phyloP scores from a whole-genome alignment of 2,797 vertebrate species.

The Danionella dracula region DNA sequence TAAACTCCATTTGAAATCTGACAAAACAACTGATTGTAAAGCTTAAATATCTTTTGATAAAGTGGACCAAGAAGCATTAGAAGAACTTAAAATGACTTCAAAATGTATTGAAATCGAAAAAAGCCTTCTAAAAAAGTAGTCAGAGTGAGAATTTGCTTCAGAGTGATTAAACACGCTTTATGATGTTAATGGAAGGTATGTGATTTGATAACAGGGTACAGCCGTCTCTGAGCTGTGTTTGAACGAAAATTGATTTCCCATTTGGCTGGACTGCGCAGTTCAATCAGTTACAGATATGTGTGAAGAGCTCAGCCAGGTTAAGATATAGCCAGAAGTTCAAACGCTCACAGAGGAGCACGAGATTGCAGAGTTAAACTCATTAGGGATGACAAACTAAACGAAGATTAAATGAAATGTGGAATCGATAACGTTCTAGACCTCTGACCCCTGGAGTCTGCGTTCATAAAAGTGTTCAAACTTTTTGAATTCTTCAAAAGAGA shows the following conservation, averaged over 20 bases:
- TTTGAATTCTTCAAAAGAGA: conserved; percentile 1
- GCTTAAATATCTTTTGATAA: no score
- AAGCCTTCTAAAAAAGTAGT: no score
- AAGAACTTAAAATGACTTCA: no score
- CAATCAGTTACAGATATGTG: conserved; percentile 53
- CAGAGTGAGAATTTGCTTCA: no score
- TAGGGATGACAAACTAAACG: conserved; percentile 40
- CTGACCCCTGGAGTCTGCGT: conserved; percentile 26
- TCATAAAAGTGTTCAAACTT: conserved; percentile 8
- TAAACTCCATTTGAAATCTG: no score
- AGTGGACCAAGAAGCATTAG: no score
- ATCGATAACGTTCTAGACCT: conserved; percentile 40
- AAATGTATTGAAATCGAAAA: no score
- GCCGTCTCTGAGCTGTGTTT: conserved; percentile 31
- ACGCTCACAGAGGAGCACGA: conserved; percentile 34
- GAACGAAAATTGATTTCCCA: conserved; percentile 52
- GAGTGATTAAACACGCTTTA: conserved; percentile 39
- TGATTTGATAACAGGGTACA: conserved; percentile 37
- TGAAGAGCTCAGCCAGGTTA: conserved; percentile 41
- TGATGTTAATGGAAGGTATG: conserved; percentile 38
- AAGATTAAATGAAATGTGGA: conserved; percentile 29
- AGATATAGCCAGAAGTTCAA: conserved; percentile 47
- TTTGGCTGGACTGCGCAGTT: conserved; percentile 46
- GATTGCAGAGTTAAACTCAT: conserved; percentile 35
- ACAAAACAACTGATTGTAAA: no score